Evolutionary conservation across 23 tunicate genomes (phyloP).

Genomic region (Trididemnum clinides): DNA sequence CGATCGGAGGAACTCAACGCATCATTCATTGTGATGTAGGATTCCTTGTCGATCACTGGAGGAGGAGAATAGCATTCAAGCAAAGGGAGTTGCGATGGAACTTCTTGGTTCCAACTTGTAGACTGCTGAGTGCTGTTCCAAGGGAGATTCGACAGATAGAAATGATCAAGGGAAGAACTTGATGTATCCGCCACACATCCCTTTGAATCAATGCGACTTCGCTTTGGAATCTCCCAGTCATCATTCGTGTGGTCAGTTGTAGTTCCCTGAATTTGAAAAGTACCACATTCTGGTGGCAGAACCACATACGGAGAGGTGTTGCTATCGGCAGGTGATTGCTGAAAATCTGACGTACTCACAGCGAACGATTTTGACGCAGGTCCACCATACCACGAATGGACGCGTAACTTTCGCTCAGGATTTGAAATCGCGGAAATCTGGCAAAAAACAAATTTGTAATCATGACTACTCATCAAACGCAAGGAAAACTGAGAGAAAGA

Average conservation of each 20-base stretch:
- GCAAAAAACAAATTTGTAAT: too few species aligned
- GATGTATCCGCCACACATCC: not conserved
- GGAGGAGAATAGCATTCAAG: conserved; percentile 17
- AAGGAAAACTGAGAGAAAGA: too few species aligned
- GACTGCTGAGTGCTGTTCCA: not conserved
- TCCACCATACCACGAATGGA: too few species aligned
- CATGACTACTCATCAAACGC: too few species aligned
- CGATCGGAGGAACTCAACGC: not conserved
- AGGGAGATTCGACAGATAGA: too few species aligned
- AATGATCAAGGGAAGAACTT: not conserved
- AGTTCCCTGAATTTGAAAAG: not conserved
- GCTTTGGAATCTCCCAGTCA: not conserved
- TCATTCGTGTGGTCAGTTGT: not conserved
- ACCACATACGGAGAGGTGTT: not conserved
- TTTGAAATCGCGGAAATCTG: too few species aligned
- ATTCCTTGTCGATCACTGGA: not conserved
- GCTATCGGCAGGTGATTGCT: not conserved
- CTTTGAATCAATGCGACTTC: not conserved
- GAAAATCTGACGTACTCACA: too few species aligned
- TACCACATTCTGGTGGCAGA: not conserved
- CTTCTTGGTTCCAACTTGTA: not conserved
- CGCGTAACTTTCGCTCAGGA: too few species aligned
- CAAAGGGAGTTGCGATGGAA: too few species aligned
- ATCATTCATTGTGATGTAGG: conserved; percentile 6
- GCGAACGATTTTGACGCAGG: too few species aligned